These are phyloP conservation scores for Drosophila lacicola DNA, from an alignment of 2,888 invertebrate species.

Conservation along the genomic window DNA sequence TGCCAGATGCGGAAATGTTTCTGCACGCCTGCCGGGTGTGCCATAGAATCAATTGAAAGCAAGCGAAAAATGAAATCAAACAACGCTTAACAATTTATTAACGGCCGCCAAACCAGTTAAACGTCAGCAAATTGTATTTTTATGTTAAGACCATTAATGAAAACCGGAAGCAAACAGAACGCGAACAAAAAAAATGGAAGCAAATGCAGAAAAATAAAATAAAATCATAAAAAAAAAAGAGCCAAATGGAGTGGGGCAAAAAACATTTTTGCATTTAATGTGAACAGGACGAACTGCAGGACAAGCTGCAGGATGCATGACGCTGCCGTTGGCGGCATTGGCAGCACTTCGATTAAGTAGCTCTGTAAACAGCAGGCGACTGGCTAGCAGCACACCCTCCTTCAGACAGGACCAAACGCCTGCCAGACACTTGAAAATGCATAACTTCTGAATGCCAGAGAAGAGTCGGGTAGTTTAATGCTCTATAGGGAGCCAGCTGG, in stretches of 20 bases:
- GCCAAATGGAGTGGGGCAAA: constrained; percentile 31
- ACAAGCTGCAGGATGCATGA: constrained; percentile 23
- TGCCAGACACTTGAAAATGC: constrained; percentile 71
- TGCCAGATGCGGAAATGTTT: too few relatives aligned
- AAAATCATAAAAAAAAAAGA: constrained; percentile 18
- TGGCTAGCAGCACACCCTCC: constrained; percentile 17
- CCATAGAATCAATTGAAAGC: constrained; percentile 23
- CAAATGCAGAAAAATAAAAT: constrained; percentile 20
- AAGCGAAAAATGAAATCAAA: constrained; percentile 62
- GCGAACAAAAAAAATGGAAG: constrained; percentile 24
- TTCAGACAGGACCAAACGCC: constrained; percentile 34
- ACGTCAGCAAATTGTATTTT: constrained; percentile 77
- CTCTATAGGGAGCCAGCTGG: constrained; percentile 30
- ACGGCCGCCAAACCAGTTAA: constrained; percentile 64
- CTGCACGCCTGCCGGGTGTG: background rate
- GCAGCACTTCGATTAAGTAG: constrained; percentile 77
- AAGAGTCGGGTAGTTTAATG: constrained; percentile 36
- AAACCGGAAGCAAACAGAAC: constrained; percentile 66
- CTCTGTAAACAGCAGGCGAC: constrained; percentile 68
- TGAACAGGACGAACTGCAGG: constrained; percentile 35
- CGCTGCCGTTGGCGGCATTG: constrained; percentile 45
- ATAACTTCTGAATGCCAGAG: constrained; percentile 63
- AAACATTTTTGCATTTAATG: constrained; percentile 65
- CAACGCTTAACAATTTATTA: constrained; percentile 72
- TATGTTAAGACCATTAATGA: constrained; percentile 78